Conservation (phyloP, 2,113 vertebrate species). For the Mugil cephalus region DNA sequence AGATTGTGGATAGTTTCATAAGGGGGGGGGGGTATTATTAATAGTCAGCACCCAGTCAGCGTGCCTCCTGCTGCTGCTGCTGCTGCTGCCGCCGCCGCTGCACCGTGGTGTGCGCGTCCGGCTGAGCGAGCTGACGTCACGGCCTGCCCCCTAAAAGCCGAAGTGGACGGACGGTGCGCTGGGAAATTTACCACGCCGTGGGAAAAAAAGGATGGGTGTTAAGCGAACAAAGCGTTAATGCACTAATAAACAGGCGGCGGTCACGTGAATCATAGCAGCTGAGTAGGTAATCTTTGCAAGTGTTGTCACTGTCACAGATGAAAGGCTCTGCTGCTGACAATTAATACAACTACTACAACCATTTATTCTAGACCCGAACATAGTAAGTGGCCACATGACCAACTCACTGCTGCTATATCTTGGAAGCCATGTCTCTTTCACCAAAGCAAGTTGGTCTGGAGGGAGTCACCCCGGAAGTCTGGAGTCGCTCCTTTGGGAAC, state of each 20-base stretch:
- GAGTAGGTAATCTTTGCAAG: no score
- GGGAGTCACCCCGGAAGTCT: no score
- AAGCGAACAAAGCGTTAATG: slow-evolving; percentile 15
- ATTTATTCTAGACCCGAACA: no score
- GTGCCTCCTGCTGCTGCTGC: not conserved
- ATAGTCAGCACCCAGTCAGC: slow-evolving; percentile 48
- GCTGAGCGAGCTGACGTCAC: slow-evolving; percentile 74
- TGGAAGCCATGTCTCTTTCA: no score
- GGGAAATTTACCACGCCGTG: slow-evolving; percentile 1
- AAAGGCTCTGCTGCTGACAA: no score
- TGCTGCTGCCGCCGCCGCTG: slow-evolving; percentile 34
- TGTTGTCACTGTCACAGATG: no score
- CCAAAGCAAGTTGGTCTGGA: no score
- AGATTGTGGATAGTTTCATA: slow-evolving; percentile 32
- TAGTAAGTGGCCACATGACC: no score
- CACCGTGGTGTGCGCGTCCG: slow-evolving; percentile 46
- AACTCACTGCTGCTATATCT: no score
- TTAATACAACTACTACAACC: no score
- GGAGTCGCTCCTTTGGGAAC: no score
- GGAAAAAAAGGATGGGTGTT: slow-evolving; percentile 15
- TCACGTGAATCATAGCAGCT: slow-evolving; percentile 25
- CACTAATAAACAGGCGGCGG: not conserved
- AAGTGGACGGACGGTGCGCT: slow-evolving; percentile 44
- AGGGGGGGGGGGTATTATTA: slow-evolving; percentile 62
- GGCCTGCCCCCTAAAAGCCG: slow-evolving; percentile 50